Conservation (phyloP, 2,888 invertebrate species). For the Campoplex capitator region DNA sequence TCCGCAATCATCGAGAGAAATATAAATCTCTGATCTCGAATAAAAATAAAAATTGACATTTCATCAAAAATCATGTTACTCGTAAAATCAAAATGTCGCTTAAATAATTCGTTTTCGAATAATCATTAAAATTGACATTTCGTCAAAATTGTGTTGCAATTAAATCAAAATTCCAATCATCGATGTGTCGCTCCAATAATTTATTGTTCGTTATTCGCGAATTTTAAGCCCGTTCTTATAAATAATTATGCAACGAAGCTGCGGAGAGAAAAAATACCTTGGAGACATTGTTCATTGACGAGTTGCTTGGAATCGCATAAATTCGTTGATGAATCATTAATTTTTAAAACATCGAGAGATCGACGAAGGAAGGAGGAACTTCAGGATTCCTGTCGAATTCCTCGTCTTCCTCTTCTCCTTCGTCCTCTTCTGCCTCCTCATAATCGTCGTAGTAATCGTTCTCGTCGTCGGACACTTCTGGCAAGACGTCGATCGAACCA, state of each 20-base stretch:
- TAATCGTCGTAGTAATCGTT: constrained; percentile 62
- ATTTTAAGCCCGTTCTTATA: too few relatives aligned
- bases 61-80: not conserved
- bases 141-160: too few relatives aligned
- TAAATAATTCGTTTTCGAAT: too few relatives aligned
- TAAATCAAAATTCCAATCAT: not conserved
- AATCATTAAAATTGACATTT: too few relatives aligned
- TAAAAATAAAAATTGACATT: not conserved
- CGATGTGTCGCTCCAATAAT: too few relatives aligned
- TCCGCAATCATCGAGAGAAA: not conserved
- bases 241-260: not conserved
- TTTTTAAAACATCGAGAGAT: constrained; percentile 59
- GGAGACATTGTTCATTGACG: not conserved
- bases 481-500: constrained; percentile 79
- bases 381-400: constrained; percentile 38
- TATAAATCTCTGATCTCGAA: constrained; percentile 1
- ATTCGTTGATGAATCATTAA: constrained; percentile 5
- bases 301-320: not conserved
- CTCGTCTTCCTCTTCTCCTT: constrained; percentile 62
- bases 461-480: constrained; percentile 60
- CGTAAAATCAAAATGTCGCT: not conserved
- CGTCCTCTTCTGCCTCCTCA: constrained; percentile 66
- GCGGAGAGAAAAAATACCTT: not conserved
- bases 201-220: too few relatives aligned
- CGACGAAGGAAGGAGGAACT: constrained; percentile 53